Conservation (phyloP, 2,113 vertebrate species). For the Colinus virginianus region DNA sequence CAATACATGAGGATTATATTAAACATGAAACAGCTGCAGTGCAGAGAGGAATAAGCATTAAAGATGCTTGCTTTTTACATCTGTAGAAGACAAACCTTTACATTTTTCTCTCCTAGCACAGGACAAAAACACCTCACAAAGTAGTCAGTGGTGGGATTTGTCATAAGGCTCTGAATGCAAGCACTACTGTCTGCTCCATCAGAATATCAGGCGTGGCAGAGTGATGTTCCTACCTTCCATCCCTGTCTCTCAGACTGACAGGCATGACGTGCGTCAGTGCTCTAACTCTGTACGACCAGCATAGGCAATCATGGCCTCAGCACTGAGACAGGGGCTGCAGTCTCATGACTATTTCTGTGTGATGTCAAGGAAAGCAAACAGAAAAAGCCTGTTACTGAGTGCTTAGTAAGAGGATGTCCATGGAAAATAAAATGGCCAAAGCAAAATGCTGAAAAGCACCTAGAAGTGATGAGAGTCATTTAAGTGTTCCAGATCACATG, state of each 20-base stretch:
- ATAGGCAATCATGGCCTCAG: neutral
- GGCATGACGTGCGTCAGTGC: neutral
- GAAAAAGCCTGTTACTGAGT: neutral
- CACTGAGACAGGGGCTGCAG: neutral
- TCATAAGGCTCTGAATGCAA: neutral
- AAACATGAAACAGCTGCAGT: slow-evolving; percentile 63
- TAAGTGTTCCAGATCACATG: neutral
- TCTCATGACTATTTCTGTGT: neutral
- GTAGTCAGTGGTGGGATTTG: neutral
- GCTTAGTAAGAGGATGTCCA: neutral
- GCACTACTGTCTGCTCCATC: neutral
- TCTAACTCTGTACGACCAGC: neutral
- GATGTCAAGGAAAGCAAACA: neutral
- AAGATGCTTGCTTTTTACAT: slow-evolving; percentile 62
- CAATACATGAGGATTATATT: slow-evolving; percentile 65
- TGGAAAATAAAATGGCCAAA: neutral
- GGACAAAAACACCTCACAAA: neutral
- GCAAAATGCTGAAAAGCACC: neutral
- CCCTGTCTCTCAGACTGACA: neutral
- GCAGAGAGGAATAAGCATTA: slow-evolving; percentile 64
- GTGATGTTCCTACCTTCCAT: neutral
- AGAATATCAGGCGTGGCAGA: neutral
- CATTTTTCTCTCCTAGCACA: neutral
- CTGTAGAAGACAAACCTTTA: slow-evolving; percentile 61
- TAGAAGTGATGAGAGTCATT: neutral